phyloP scores from a whole-genome alignment of 2,797 vertebrate species.

The Mus spretus region DNA sequence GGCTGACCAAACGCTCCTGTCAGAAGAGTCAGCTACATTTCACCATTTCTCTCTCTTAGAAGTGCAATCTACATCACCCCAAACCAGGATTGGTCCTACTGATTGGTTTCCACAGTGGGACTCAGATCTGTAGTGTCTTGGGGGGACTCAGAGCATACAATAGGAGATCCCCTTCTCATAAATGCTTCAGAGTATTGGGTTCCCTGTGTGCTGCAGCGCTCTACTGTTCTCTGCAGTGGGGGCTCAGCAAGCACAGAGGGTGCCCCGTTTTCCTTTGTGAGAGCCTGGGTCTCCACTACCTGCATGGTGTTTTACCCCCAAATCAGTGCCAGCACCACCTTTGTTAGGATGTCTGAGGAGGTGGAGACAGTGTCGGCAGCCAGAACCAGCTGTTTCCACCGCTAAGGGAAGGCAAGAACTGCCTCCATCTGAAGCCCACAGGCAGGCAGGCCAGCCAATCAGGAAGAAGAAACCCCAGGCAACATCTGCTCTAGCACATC shows the following conservation, averaged over 20 bases:
- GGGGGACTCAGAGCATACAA: neutral
- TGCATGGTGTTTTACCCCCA: neutral
- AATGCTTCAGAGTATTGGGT: accelerated
- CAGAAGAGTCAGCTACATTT: no score
- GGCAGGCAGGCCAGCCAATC: neutral
- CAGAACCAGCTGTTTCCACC: neutral
- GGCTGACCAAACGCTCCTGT: accelerated
- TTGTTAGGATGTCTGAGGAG: neutral
- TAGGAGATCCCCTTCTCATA: neutral
- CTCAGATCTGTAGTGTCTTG: accelerated
- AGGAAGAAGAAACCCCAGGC: no score
- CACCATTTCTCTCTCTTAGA: neutral
- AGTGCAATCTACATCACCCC: accelerated
- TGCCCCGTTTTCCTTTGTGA: neutral
- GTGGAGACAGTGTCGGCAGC: neutral
- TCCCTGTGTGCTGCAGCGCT: neutral
- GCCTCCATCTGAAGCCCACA: neutral
- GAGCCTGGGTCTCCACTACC: neutral
- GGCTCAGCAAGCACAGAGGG: neutral
- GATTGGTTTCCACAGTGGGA: accelerated
- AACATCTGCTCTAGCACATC: accelerated
- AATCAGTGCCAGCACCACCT: neutral
- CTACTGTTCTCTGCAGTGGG: neutral
- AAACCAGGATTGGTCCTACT: accelerated
- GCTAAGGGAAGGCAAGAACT: neutral